Conservation (phyloP, 2,888 invertebrate genomes). For the Oegoconia quadripuncta region DNA sequence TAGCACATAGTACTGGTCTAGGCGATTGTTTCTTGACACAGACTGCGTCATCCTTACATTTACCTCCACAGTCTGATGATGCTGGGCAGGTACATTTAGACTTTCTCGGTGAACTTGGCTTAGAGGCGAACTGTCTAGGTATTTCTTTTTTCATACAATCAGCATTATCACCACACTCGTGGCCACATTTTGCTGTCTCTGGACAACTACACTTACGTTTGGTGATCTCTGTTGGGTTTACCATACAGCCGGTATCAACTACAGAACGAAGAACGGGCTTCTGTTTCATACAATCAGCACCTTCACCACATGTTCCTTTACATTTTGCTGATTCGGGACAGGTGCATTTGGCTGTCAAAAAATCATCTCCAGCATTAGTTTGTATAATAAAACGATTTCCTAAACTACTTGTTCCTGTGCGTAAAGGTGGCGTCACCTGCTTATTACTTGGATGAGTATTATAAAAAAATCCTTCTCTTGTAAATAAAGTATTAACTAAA, state of each 20-base stretch:
- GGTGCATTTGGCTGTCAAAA: neutral
- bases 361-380: constrained; percentile 18
- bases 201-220: neutral
- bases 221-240: neutral
- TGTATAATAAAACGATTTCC: constrained; percentile 22
- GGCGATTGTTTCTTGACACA: neutral
- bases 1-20: no score
- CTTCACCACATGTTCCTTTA: neutral
- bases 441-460: constrained; percentile 15
- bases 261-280: neutral
- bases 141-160: neutral
- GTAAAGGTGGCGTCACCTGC: constrained; percentile 36
- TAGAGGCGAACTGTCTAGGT: neutral
- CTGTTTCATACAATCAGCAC: constrained; percentile 5
- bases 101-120: neutral
- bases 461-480: constrained; percentile 17
- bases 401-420: constrained; percentile 47
- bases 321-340: constrained; percentile 6
- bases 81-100: neutral
- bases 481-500: constrained; percentile 19
- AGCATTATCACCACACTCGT: constrained; percentile 12
- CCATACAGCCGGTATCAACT: neutral
- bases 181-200: constrained; percentile 6
- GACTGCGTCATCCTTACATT: neutral
- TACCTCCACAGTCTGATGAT: neutral